Conservation (phyloP, 2,888 invertebrate species). For the Exocentrus adspersus region DNA sequence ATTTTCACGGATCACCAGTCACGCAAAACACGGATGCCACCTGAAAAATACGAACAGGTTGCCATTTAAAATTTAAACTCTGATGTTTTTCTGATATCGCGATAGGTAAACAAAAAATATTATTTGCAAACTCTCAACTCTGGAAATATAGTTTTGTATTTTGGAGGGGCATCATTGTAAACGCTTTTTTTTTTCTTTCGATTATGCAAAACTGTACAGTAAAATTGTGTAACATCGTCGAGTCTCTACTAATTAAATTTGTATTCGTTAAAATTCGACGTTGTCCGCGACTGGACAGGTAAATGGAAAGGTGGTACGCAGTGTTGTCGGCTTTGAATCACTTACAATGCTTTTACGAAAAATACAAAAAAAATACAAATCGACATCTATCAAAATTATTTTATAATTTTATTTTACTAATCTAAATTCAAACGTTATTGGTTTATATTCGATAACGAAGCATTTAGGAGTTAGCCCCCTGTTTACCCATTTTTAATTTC, state of each 20-base stretch:
- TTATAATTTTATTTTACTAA: no score
- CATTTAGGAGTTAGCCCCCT: neutral
- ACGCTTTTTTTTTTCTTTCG: slow-evolving; percentile 12
- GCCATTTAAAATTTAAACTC: neutral
- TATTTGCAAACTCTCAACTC: no score
- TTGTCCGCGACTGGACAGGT: slow-evolving; percentile 45
- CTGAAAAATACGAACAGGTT: neutral
- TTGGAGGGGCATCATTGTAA: neutral
- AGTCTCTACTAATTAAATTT: slow-evolving; percentile 37
- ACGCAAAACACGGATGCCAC: neutral
- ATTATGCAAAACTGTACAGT: slow-evolving; percentile 32
- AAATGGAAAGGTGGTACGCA: slow-evolving; percentile 39
- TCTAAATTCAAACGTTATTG: no score
- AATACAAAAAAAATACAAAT: no score
- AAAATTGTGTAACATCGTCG: slow-evolving; percentile 17
- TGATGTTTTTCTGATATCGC: no score
- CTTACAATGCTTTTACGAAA: neutral
- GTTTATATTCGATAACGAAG: no score
- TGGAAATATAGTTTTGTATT: no score
- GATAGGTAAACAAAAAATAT: no score
- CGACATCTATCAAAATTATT: no score
- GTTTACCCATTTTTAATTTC: neutral
- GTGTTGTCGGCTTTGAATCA: slow-evolving; percentile 32
- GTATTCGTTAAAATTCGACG: slow-evolving; percentile 40
- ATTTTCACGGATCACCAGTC: neutral